Evolutionary conservation across 2,888 invertebrate genomes (phyloP), one percentile per base, ranked within the genome.

Genomic region (Xestia xanthographa): DNA sequence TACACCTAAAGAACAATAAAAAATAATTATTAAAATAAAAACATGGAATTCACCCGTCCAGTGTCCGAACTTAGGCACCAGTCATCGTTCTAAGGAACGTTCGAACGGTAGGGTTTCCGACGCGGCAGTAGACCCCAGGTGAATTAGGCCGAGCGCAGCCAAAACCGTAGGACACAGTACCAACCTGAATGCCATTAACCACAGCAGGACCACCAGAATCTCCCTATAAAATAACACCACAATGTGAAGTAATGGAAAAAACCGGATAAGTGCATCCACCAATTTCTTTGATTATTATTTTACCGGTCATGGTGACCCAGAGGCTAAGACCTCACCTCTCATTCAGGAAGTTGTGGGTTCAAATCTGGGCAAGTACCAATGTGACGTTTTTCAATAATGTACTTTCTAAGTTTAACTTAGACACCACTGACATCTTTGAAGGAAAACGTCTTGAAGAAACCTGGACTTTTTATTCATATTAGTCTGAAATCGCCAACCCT

Each of bases 141-240:
- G 86, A 83, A 0, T 87, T 88, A 0, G 92, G 88, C 12, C 91
- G 89, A 0, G 92, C 94, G 68, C 94, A 94, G 0, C 94, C 94
- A 5, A 80, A 82, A 0, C 94, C 94, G 53, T 89, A 93, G 0
- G 94, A 94, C 0, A 92, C 92, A 5, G 92, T 78, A 5, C 94
- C 94, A 0, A 89, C 75, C 53, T 90, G 91, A 2, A 79, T 22
- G 0, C 86, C 83, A 12, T 80, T 50, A 0, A 83, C 66, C 5
- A 92, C 92, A 1, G 92, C 93, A 63, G 94, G 94, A 5, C 94
- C 94, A 9, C 94, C 94, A 5, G 94, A 95, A 86, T 94, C 95
- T 74, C 95, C 94, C 95, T 94, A 77, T n/a, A 87, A 83, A 66
- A 60, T 41, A 67, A 26, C 17, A 45, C 11, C 11, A 50, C 8